Conservation (phyloP, 2,888 invertebrate species). For the Halictus ligatus region DNA sequence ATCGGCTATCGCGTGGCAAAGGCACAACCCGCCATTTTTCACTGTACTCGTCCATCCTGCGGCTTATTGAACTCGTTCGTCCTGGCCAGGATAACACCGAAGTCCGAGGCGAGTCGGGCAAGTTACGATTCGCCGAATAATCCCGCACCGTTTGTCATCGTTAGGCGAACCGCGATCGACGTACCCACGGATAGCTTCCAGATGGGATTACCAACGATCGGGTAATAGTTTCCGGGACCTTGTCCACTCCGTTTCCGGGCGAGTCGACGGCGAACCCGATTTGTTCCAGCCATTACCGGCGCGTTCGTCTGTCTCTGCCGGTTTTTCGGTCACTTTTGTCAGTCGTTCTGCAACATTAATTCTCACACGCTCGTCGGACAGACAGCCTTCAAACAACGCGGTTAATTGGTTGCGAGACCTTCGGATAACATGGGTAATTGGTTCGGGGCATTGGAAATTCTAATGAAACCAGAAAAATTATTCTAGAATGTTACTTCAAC, state of each 20-base stretch:
- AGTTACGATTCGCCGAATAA: constrained; percentile 61
- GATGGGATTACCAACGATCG: constrained; percentile 41
- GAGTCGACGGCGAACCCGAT: constrained; percentile 10
- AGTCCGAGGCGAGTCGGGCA: constrained; percentile 16
- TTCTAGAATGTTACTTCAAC: too few species aligned
- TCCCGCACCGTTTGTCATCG: constrained; percentile 69
- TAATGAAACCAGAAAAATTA: too few species aligned
- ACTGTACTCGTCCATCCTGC: constrained; percentile 18
- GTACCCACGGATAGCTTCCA: constrained; percentile 33
- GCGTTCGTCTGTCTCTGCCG: background rate
- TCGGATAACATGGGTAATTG: background rate
- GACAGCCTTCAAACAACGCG: background rate
- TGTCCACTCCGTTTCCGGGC: constrained; percentile 8
- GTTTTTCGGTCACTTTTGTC: background rate
- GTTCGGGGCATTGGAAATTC: background rate
- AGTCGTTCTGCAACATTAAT: background rate
- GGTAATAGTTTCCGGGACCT: constrained; percentile 45
- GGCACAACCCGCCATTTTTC: constrained; percentile 50
- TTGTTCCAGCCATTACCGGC: background rate
- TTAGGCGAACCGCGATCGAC: constrained; percentile 63
- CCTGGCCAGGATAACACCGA: constrained; percentile 36
- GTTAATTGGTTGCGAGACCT: background rate
- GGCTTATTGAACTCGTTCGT: constrained; percentile 52
- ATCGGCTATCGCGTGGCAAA: constrained; percentile 19
- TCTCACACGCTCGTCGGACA: constrained; percentile 1